These are phyloP conservation scores for Sakesphorus luctuosus DNA, from an alignment of 2,113 vertebrate species.

Conservation along the genomic window DNA sequence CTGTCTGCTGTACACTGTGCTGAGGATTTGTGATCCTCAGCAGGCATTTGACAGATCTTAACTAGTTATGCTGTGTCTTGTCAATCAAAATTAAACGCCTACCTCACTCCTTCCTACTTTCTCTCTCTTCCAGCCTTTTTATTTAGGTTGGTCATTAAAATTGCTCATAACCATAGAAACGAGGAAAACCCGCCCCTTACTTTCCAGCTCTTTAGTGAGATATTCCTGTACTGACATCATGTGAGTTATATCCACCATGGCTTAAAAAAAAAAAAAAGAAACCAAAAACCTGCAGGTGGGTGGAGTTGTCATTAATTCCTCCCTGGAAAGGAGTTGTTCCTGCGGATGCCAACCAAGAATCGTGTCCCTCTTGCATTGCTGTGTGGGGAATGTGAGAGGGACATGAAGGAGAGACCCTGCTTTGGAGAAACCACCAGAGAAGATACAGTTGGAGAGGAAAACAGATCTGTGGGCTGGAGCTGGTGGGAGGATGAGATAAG, in stretches of 20 bases:
- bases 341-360: neutral
- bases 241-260: neutral
- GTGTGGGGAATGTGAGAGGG: neutral
- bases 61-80: conserved; percentile 42
- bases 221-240: conserved; percentile 47
- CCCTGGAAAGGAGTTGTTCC: neutral
- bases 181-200: conserved; percentile 59
- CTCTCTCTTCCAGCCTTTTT: conserved; percentile 51
- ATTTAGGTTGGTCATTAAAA: conserved; percentile 65
- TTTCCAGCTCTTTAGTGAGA: neutral
- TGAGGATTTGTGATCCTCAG: conserved; percentile 44
- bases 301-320: neutral
- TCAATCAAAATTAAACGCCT: conserved; percentile 66
- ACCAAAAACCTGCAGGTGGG: neutral
- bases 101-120: conserved; percentile 61
- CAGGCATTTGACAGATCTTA: conserved; percentile 60
- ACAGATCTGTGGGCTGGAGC: neutral
- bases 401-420: neutral
- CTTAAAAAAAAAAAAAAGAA: neutral
- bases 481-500: neutral
- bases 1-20: neutral
- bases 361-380: neutral
- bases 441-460: neutral
- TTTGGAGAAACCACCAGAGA: neutral
- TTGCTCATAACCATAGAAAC: conserved; percentile 68